Evolutionary conservation across 30 jellyfish, hydroid and myxozoan genomes (phyloP), one percentile per base, ranked within the genome.

Genomic region (Phacellophora camtschatica): DNA sequence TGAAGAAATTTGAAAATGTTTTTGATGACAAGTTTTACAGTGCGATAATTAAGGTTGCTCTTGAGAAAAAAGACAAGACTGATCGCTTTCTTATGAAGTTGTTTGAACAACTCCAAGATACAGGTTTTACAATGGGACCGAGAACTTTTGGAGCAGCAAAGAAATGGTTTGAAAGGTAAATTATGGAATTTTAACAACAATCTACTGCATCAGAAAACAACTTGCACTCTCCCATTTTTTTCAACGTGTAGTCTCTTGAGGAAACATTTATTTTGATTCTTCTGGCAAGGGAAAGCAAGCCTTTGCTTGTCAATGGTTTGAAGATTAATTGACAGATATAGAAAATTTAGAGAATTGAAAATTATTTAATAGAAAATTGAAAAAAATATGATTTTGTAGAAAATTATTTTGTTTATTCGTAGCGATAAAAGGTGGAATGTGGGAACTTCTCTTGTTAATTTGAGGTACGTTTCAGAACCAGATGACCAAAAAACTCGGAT

Each of bases 91-190:
- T 80, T 55, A 20, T 48, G 20, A 22, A 24, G 27, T 22, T 56
- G 35, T 59, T 80, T 27, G 69, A 65, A n/a, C 68, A 37, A 20
- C 77, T 80, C 11, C 41, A 51, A 31, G 73, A 80, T 36, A 80
- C 91, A 64, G 91, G 91, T 10, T 80, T 61, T 49, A 22, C 43
- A 30, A 55, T 77, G 49, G 91, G 91, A n/a, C 76, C 83, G 35
- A 80, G 53, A 32, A 27, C 91, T 5, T 80, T 80, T 65, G 76
- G 73, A 0, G 29, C 80, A 2, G n/a, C 67, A n/a, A 50, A 51
- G 41, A 50, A 50, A n/a, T 80, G 91, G 91, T 80, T 80, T 65
- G 56, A 54, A 34, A 80, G 77, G 91, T 66, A 43, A 5, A 71
- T 7, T 15, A 15, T 4, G n/a, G 6, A 15, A 49, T 15, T 41